Evolutionary conservation across 2,888 invertebrate genomes (phyloP), one percentile per base, ranked within the genome.

Genomic region (Cylloceria caligata): DNA sequence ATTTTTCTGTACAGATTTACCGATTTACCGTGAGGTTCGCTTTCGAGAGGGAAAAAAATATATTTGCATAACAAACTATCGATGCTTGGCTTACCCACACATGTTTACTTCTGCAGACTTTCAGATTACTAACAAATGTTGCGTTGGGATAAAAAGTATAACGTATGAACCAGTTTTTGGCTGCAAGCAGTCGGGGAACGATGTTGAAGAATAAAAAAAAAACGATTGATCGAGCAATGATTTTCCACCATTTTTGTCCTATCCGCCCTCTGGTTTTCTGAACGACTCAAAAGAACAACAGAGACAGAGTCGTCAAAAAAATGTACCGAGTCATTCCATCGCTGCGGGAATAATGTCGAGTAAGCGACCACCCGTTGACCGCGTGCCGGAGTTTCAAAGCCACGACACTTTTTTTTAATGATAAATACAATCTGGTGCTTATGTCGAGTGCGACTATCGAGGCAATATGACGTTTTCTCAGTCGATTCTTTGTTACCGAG

Each of bases 171-270:
- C 49, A 36, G 36, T 68, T 72, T 72, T 67, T 45, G 21, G 27
- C 13, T 21, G 19, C 4, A 19, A 19, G 47, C 16, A 49, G 16
- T 19, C n/a, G 21, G 19, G 19, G 52, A 52, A 52, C 30, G 16
- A 30, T 62, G 13, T n/a, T 57, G 57, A 0, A n/a, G 11, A 21
- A 30, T 0, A 36, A 27, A 60, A 39, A 57, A 34, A 39, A 27
- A 30, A 30, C 11, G 1, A 30, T 45, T 16, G 30, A 60, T 27
- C 19, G 55, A 11, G 19, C 42, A 39, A 81, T 81, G 52, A 82
- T 79, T 75, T 75, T 74, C 67, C 75, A 71, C 72, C 76, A 76
- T 81, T n/a, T n/a, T 71, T 76, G 80, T 75, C 57, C 34, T 75
- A 21, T 65, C 65, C 71, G 79, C 82, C 82, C 79, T 82, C 82